Base-by-base conservation (phyloP, 2,888 invertebrate species). In the Caenorhabditis angaria region DNA sequence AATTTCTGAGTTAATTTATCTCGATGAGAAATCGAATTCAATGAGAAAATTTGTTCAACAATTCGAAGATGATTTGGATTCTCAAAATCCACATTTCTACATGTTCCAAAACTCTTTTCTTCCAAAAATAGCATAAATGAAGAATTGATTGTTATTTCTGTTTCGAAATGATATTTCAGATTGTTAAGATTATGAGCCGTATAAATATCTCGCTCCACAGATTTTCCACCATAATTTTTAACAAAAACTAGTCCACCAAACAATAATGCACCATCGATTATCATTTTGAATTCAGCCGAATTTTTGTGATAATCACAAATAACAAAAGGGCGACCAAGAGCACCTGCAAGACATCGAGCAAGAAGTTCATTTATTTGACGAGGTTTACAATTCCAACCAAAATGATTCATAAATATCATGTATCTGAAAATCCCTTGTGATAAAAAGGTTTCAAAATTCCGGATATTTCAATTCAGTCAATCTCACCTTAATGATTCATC, bases 81-180 rank as follows among this genome's bases (percentile, higher is more conserved):
- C 18, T 60, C 59, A 2, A 71, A 27, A 1, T 20, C 27, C 20
- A 66, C 2, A 0, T n/a, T 48, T 53, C 62, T 28, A 1, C 65
- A 62, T 0, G 66, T 71, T 56, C 18, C 55, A 25, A 63, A 63
- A 14, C 55, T 18, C 4, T 48, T 20, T 32, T 58, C 66, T 54
- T 32, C 66, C 66, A 66, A 35, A 10, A 71, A 20, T 25, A 71
- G 53, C 60, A 71, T 66, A 27, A 61, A 61, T 0, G 71, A 71
- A 10, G 60, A 53, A 28, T 64, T 71, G n/a, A 71, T 51, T 14
- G 66, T 67, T 32, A 71, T 71, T 48, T 71, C 71, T 0, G 66
- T 57, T 48, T 71, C 71, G 12, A 71, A 71, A 35, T 66, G 60
- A 25, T 71, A 71, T 27, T 71, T 71, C 12, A 71, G 32, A 53